A percentile compares a stretch with the other conserved stretches of the same genome.
phyloP scores from a whole-genome alignment of 2,113 vertebrate species.

The Chaetura pelagica region DNA sequence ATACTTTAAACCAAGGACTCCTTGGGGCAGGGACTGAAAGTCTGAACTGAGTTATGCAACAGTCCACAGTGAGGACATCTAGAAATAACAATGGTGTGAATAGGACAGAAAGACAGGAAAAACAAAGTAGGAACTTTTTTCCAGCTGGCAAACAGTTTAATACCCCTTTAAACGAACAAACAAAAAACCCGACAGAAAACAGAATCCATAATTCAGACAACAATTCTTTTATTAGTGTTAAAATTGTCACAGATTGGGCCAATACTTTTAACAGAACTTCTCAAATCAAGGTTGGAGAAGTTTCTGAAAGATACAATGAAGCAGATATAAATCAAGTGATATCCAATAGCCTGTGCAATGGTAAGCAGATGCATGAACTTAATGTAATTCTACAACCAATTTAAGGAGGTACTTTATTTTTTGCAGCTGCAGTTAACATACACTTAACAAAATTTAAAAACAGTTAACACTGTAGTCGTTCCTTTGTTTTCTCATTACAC shows the following conservation, averaged over 20 bases:
- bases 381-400: background rate
- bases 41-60: background rate
- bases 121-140: background rate
- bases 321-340: background rate
- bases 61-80: background rate
- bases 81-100: background rate
- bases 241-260: background rate
- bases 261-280: background rate
- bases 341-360: background rate
- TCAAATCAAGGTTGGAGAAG: background rate
- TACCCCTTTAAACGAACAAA: background rate
- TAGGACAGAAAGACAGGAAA: background rate
- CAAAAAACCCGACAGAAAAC: background rate
- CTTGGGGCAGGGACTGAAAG: slow-evolving; percentile 19
- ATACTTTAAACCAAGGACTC: slow-evolving; percentile 43
- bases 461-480: background rate
- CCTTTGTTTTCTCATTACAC: background rate
- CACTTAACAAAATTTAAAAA: background rate
- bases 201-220: background rate
- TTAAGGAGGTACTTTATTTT: background rate
- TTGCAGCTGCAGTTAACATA: background rate
- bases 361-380: background rate
- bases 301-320: background rate
- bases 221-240: background rate
- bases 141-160: background rate